Percentiles rank a stretch among this genome's conserved stretches.
These are phyloP conservation scores for Achroia grisella DNA, from an alignment of 1,140 invertebrate genomes.

Conservation along the genomic window DNA sequence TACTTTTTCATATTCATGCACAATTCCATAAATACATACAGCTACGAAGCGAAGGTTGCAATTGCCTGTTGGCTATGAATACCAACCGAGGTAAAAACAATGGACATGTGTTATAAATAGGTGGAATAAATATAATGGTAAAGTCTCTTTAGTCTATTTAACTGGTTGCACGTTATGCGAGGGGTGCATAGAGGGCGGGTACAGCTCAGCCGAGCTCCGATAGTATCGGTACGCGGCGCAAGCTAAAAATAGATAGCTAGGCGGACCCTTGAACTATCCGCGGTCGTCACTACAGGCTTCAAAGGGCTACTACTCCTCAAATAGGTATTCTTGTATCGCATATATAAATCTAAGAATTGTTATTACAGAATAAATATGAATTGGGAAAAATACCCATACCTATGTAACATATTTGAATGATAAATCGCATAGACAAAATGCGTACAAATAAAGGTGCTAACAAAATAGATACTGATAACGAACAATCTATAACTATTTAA, in stretches of 20 bases:
- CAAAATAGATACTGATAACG: slow-evolving; percentile 1
- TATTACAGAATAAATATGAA: too few species aligned
- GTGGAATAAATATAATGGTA: slow-evolving; percentile 59
- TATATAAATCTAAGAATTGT: not conserved
- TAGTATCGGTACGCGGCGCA: slow-evolving; percentile 57
- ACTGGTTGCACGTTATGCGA: slow-evolving; percentile 55
- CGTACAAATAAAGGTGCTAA: too few species aligned
- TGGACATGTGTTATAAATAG: slow-evolving; percentile 65
- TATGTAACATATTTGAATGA: too few species aligned
- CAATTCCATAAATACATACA: slow-evolving; percentile 48
- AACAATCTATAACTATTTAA: not conserved
- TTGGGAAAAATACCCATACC: too few species aligned
- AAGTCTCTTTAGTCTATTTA: slow-evolving; percentile 64
- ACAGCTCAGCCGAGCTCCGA: slow-evolving; percentile 48
- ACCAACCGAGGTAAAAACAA: slow-evolving; percentile 51
- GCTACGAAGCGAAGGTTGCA: slow-evolving; percentile 24
- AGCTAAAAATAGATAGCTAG: slow-evolving; percentile 65
- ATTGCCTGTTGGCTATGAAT: slow-evolving; percentile 51
- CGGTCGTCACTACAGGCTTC: slow-evolving; percentile 45
- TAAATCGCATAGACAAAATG: too few species aligned
- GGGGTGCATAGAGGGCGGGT: slow-evolving; percentile 61
- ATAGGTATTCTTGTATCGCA: not conserved
- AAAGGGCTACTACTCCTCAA: slow-evolving; percentile 38
- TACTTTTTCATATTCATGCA: slow-evolving; percentile 22
- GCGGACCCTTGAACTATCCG: slow-evolving; percentile 64